phyloP scores from a whole-genome alignment of 1,140 invertebrate species.

The Pomacea maculata region DNA sequence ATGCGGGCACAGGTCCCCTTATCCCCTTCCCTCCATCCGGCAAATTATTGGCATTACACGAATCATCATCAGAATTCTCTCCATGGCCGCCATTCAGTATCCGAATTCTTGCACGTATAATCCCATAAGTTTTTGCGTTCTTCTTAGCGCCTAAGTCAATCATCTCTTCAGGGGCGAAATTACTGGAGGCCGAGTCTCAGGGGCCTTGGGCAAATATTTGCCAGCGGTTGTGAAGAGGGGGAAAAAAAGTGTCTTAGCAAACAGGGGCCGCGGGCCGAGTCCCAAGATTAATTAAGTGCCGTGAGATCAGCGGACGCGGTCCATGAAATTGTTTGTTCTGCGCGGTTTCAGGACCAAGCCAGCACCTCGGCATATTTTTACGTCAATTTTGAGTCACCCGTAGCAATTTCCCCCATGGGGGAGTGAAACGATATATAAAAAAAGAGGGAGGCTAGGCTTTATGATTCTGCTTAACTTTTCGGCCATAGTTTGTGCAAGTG shows the following conservation, averaged over 20 bases:
- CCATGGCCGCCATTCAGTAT: constrained; percentile 11
- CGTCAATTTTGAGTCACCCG: constrained; percentile 6
- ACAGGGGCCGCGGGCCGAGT: neutral
- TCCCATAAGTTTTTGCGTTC: constrained; percentile 17
- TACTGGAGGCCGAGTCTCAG: neutral
- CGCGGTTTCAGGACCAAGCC: neutral
- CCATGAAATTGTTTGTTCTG: constrained; percentile 16
- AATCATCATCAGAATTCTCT: constrained; percentile 20
- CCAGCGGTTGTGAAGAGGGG: constrained; percentile 4
- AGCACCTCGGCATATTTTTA: constrained; percentile 2
- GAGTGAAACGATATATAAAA: neutral
- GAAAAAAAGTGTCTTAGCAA: constrained; percentile 9
- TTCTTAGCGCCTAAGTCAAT: constrained; percentile 25
- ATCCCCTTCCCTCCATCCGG: neutral
- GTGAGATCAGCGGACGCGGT: constrained; percentile 8
- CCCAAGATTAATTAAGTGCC: constrained; percentile 14
- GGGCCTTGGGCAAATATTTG: constrained; percentile 19
- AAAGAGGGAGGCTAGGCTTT: neutral
- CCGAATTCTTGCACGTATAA: constrained; percentile 5
- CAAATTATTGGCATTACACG: constrained; percentile 14
- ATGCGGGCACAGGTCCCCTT: neutral
- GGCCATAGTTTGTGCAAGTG: neutral
- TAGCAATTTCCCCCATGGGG: neutral
- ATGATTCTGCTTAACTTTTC: neutral
- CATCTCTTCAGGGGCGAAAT: constrained; percentile 12